Base-by-base conservation (phyloP, 2,113 vertebrate genomes). In the Anarrhichthys ocellatus region DNA sequence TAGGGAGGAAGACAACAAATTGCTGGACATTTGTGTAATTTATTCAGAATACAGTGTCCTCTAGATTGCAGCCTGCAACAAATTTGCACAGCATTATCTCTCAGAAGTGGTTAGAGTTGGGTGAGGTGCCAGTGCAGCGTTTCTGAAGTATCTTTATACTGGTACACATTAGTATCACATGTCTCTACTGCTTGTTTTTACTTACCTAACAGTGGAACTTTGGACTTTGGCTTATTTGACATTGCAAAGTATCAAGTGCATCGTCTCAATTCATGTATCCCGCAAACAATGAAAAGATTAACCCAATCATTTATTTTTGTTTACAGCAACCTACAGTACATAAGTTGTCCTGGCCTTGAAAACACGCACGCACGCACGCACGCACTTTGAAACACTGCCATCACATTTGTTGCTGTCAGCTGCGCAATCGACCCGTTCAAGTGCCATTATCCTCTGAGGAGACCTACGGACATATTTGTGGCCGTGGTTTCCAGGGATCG, bases 11-110 rank as follows among this genome's bases (percentile, higher is more conserved):
- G 82, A 88, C 42, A 89, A 88, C 86, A 92, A 95, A 95, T 94
- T 94, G 92, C 92, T 90, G 89, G 84, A 92, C 90, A 93, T 95
- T 93, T 90, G 90, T 91, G 85, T 94, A 94, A 95, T 94, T 93
- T 95, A 95, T 94, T 94, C 94, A 85, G 87, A 94, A 91, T 85
- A 91, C 79, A 50, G 80, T 91, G 83, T 79, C 78, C 76, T 92
- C 61, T 81, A 92, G 91, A 94, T 93, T 94, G 92, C 88, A 82
- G 89, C 90, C 94, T 95, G 94, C 90, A 94, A 95, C 83, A 93
- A 87, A 95, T 96, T 95, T 94, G 89, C 91, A 90, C 89, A 90
- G 56, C 85, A 93, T 93, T 93, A 93, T 89, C 87, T 91, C 87
- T 88, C 68, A 92, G 90, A 94, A 86, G 88, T 94, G 92, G 92